Percentiles rank a stretch among this genome's conserved stretches.
phyloP scores from a whole-genome alignment of 2,113 vertebrate genomes.

The Arizona elegans region DNA sequence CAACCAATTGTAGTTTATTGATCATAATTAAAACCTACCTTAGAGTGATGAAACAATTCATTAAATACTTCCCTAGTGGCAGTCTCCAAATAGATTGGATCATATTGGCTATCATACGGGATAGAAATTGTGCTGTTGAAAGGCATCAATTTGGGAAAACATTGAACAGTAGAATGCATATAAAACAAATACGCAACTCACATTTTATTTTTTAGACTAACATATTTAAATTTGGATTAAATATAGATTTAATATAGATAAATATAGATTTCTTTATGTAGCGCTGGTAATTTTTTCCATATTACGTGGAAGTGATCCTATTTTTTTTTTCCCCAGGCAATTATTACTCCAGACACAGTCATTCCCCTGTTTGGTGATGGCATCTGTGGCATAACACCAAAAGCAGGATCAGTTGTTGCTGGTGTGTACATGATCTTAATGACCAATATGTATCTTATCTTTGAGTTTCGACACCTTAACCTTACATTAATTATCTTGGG shows the following conservation, averaged over 20 bases:
- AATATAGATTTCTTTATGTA: neutral
- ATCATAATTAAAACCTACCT: neutral
- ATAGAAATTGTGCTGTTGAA: neutral
- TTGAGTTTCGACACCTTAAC: slow-evolving; percentile 32
- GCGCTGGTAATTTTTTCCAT: neutral
- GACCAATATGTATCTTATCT: slow-evolving; percentile 52
- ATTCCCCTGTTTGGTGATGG: neutral
- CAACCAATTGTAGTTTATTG: neutral
- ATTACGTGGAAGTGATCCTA: neutral
- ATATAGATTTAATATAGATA: neutral
- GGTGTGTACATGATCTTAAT: slow-evolving; percentile 51
- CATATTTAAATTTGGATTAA: neutral
- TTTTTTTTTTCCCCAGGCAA: neutral
- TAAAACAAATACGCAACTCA: neutral
- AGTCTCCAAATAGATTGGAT: neutral
- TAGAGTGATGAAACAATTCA: neutral
- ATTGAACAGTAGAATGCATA: neutral
- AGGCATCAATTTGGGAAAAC: neutral
- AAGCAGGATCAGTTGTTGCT: slow-evolving; percentile 31
- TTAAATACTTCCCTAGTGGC: neutral
- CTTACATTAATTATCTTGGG: neutral
- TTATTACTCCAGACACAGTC: neutral
- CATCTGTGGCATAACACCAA: slow-evolving; percentile 35
- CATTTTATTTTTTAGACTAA: neutral
- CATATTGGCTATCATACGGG: neutral